Evolutionary conservation across 2,797 vertebrate species (phyloP).

Genomic region (Pteropus rufus): DNA sequence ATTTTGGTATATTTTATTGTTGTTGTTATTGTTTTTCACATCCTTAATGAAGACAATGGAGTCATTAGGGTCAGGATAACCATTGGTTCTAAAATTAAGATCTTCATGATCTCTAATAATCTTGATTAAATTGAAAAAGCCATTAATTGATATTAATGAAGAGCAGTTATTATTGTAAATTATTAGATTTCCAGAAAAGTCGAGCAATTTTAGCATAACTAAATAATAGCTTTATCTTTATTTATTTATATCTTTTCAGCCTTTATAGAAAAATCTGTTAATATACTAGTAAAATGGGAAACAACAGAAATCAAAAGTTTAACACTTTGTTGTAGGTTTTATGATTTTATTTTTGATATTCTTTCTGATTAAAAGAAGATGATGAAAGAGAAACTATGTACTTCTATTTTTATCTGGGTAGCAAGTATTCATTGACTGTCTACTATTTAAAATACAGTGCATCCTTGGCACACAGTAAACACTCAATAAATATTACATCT

Average conservation of each 20-base stretch:
- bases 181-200: not conserved
- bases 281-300: not conserved
- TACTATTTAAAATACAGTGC: not conserved
- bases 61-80: not conserved
- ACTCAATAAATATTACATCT: not conserved
- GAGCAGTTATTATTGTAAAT: not conserved
- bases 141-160: not conserved
- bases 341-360: conserved; percentile 28
- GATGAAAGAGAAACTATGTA: not conserved
- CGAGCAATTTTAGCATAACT: not conserved
- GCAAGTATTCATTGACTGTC: not conserved
- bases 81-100: not conserved
- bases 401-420: not conserved
- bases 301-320: not conserved
- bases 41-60: not conserved
- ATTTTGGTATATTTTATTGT: not conserved
- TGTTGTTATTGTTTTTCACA: not conserved
- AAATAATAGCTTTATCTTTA: not conserved
- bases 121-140: conserved; percentile 12
- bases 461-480: not conserved
- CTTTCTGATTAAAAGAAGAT: not conserved
- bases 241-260: not conserved
- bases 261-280: not conserved
- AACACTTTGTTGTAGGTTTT: not conserved
- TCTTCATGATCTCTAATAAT: not conserved